phyloP scores from a whole-genome alignment of 2,797 vertebrate genomes.

The Lophotriccus pileatus region DNA sequence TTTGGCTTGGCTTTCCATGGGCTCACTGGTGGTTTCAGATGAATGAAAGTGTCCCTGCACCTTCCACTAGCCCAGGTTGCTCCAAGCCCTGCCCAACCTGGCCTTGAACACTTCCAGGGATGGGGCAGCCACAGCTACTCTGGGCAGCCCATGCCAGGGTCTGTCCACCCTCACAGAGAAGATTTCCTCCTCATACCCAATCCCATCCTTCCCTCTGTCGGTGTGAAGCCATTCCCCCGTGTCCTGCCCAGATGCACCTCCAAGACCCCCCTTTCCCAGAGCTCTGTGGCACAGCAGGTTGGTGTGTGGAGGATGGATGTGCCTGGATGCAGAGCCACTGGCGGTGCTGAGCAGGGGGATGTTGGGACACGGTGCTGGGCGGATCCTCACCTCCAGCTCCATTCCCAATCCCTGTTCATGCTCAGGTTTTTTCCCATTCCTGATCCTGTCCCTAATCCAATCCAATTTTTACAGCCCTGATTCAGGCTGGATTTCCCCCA shows the following conservation, averaged over 20 bases:
- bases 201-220: no score
- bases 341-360: no score
- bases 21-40: rapidly evolving
- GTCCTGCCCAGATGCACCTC: rapidly evolving
- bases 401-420: no score
- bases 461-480: background rate
- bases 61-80: rapidly evolving
- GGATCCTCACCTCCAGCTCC: no score
- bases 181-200: no score
- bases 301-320: no score
- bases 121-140: no score
- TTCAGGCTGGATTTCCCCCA: background rate
- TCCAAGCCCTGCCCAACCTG: background rate
- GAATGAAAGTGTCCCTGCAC: no score
- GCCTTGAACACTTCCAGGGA: background rate
- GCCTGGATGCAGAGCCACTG: background rate
- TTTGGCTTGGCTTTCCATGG: rapidly evolving
- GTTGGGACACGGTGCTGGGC: no score
- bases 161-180: background rate
- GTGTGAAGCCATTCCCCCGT: background rate
- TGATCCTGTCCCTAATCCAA: background rate
- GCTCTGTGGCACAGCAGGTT: background rate
- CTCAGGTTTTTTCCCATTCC: background rate
- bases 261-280: rapidly evolving
- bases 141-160: background rate